These are phyloP conservation scores for Morbakka virulenta DNA, from an alignment of 30 jellyfish, hydroid and myxozoan species.

Conservation along the genomic window DNA sequence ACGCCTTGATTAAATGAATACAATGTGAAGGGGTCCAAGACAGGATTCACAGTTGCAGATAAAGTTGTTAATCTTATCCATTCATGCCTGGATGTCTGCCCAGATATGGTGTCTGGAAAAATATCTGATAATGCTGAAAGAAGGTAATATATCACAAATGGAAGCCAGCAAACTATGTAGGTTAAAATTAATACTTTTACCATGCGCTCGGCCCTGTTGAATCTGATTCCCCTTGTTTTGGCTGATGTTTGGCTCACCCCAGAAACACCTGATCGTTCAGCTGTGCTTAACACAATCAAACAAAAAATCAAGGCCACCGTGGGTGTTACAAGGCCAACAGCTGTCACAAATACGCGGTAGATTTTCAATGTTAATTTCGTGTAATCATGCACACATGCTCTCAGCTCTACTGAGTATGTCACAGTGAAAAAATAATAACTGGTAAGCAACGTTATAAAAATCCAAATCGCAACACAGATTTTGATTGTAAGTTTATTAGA, in stretches of 20 bases:
- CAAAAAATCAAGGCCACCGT: not conserved
- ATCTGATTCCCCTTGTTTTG: not conserved
- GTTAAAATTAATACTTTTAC: not conserved
- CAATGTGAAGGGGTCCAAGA: not conserved
- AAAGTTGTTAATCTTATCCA: not conserved
- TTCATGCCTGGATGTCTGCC: not conserved
- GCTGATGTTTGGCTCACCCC: not conserved
- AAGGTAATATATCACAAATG: not conserved
- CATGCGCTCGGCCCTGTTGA: not conserved
- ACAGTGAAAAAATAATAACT: not conserved
- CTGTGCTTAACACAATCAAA: not conserved
- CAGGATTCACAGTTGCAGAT: not conserved
- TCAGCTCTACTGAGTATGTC: not conserved
- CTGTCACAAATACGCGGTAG: not conserved
- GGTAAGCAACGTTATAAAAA: not conserved
- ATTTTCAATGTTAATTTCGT: not conserved
- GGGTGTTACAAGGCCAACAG: not conserved
- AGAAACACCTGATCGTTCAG: not conserved
- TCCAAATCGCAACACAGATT: not conserved
- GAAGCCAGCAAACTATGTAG: not conserved
- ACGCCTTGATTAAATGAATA: not conserved
- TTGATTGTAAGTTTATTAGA: not conserved
- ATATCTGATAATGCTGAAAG: not conserved
- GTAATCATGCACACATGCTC: not conserved
- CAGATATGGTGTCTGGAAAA: not conserved